phyloP scores from a whole-genome alignment of 2,113 vertebrate species.

The Apaloderma vittatum region DNA sequence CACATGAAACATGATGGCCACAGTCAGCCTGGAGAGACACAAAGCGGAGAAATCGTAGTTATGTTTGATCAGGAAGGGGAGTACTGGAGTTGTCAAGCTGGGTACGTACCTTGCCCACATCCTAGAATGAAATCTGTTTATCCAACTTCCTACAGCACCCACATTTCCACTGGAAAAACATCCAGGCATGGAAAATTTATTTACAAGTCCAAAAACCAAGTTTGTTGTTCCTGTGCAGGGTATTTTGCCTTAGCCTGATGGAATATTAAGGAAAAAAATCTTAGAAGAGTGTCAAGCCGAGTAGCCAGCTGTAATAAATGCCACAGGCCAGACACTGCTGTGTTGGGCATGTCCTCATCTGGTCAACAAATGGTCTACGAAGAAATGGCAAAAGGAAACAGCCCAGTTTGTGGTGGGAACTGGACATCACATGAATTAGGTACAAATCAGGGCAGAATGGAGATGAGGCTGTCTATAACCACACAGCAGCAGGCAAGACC shows the following conservation, averaged over 20 bases:
- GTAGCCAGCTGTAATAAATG: neutral
- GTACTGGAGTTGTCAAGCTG: neutral
- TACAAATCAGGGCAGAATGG: neutral
- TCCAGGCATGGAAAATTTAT: neutral
- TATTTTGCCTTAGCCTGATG: neutral
- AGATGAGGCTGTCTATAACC: neutral
- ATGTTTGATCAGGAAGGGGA: neutral
- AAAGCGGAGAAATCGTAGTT: neutral
- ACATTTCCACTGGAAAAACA: neutral
- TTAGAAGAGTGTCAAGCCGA: neutral
- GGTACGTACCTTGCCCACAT: neutral
- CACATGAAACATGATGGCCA: neutral
- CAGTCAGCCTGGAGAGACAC: neutral
- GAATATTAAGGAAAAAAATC: neutral
- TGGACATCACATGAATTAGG: accelerated
- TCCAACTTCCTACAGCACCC: neutral
- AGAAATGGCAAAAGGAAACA: neutral
- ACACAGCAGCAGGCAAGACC: neutral
- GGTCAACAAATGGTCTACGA: neutral
- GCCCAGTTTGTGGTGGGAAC: neutral
- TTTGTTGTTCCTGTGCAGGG: neutral
- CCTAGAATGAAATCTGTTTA: neutral
- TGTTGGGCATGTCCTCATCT: neutral
- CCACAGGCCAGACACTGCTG: neutral
- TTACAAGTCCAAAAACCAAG: neutral